Evolutionary conservation across 2,888 invertebrate genomes (phyloP).

Genomic region (Drosophila mimetica): DNA sequence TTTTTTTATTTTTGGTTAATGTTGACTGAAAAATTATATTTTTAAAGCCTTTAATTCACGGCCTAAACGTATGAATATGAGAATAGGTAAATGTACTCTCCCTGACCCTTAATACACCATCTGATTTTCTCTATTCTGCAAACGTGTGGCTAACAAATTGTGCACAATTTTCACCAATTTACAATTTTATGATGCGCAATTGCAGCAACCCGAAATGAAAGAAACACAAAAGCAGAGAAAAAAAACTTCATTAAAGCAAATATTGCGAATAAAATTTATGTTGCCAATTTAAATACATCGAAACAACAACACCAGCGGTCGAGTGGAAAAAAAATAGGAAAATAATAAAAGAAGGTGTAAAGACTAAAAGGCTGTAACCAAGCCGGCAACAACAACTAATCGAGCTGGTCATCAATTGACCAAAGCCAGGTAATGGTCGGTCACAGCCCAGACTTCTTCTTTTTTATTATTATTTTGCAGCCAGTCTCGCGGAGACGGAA

Average conservation of each 20-base stretch:
- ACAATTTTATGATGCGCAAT: constrained; percentile 67
- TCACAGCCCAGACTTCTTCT: constrained; percentile 52
- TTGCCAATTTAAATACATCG: constrained; percentile 75
- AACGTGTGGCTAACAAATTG: constrained; percentile 60
- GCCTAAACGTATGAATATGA: too few relatives aligned
- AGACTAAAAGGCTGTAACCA: constrained; percentile 68
- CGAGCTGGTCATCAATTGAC: constrained; percentile 81
- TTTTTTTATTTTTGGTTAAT: too few relatives aligned
- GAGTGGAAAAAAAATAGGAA: constrained; percentile 59
- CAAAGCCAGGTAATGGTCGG: constrained; percentile 73
- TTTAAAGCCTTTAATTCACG: too few relatives aligned
- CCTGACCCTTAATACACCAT: constrained; percentile 23
- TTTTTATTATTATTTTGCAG: constrained; percentile 20
- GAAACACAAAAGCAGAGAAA: constrained; percentile 28
- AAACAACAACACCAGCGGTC: constrained; percentile 48
- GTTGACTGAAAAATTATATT: too few relatives aligned
- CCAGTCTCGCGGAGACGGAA: constrained; percentile 30
- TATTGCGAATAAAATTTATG: constrained; percentile 74
- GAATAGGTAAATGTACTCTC: not conserved
- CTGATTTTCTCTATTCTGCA: constrained; percentile 27
- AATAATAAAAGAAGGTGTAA: constrained; percentile 78
- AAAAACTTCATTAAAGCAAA: constrained; percentile 74
- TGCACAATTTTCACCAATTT: constrained; percentile 75
- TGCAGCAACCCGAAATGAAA: constrained; percentile 26
- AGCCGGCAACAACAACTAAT: constrained; percentile 73